Evolutionary conservation across 2,113 vertebrate genomes (phyloP).

Genomic region (Coreoperca whiteheadi): DNA sequence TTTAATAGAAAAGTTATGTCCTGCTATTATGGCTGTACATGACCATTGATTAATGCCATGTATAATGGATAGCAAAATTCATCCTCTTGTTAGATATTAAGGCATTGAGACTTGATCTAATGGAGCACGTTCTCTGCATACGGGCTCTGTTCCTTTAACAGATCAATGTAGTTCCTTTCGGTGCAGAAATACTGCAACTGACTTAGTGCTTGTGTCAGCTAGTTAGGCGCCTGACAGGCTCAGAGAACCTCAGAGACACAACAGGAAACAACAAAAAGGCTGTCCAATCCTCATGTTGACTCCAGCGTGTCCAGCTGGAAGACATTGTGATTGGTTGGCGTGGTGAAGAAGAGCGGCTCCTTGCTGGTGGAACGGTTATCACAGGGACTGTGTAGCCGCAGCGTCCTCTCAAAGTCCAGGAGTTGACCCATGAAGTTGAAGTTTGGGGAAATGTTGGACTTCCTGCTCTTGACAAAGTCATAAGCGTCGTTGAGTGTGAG

Average conservation of each 20-base stretch:
- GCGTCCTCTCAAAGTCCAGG: conserved; percentile 89
- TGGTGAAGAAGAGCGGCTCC: conserved; percentile 87
- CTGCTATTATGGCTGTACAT: conserved; percentile 56
- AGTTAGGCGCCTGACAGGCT: conserved; percentile 41
- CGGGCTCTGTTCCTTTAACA: conserved; percentile 7
- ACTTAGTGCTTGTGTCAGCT: conserved; percentile 49
- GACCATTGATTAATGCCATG: conserved; percentile 55
- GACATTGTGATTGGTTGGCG: conserved; percentile 87
- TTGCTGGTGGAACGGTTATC: conserved; percentile 78
- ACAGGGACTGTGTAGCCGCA: conserved; percentile 84
- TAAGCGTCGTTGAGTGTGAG: conserved; percentile 91
- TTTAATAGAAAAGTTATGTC: conserved; percentile 58
- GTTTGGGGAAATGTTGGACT: conserved; percentile 92
- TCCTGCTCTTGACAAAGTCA: conserved; percentile 91
- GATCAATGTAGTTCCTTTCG: conserved; percentile 51
- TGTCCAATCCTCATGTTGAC: conserved; percentile 79
- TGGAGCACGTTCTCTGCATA: conserved; percentile 31
- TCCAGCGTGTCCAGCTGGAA: conserved; percentile 86
- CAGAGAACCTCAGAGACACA: conserved; percentile 33
- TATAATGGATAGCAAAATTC: conserved; percentile 33
- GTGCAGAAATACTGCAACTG: conserved; percentile 43
- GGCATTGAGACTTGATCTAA: conserved; percentile 63
- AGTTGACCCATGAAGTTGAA: conserved; percentile 95
- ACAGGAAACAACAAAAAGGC: conserved; percentile 21
- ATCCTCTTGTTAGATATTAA: conserved; percentile 67